A percentile compares a stretch with the other conserved stretches of the same genome.
phyloP scores from a whole-genome alignment of 2,113 vertebrate genomes.

The Pterophyllum scalare region DNA sequence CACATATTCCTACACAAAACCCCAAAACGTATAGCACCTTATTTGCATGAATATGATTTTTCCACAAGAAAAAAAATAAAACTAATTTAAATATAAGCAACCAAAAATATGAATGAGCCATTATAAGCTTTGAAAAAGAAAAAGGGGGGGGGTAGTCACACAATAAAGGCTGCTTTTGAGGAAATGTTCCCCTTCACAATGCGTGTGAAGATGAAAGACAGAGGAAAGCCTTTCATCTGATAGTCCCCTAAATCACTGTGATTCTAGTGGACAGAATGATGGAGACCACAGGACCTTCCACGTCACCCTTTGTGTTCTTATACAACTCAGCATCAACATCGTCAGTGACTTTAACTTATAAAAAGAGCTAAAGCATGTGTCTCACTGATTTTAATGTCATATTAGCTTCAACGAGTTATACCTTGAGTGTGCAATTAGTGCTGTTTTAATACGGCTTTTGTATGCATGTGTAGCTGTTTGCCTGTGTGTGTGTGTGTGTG shows the following conservation, averaged over 20 bases:
- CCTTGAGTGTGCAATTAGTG: background rate
- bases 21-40: background rate
- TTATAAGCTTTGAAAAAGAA: background rate
- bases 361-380: background rate
- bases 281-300: conserved; percentile 18
- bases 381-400: background rate
- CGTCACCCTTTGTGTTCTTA: background rate
- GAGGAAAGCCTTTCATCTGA: conserved; percentile 50
- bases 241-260: conserved; percentile 9
- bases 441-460: background rate
- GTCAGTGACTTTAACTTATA: background rate
- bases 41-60: conserved; percentile 38
- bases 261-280: conserved; percentile 25
- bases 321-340: background rate
- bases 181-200: conserved; percentile 42
- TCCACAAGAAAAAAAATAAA: background rate
- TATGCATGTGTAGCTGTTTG: conserved; percentile 4
- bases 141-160: background rate
- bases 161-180: conserved; percentile 6
- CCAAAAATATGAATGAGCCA: background rate
- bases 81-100: conserved; percentile 8
- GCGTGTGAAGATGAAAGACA: conserved; percentile 46
- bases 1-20: background rate
- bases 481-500: background rate
- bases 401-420: conserved; percentile 8